These are phyloP conservation scores for Scaptodrosophila latifasciaeformis DNA, from an alignment of 2,888 invertebrate genomes.

Conservation along the genomic window DNA sequence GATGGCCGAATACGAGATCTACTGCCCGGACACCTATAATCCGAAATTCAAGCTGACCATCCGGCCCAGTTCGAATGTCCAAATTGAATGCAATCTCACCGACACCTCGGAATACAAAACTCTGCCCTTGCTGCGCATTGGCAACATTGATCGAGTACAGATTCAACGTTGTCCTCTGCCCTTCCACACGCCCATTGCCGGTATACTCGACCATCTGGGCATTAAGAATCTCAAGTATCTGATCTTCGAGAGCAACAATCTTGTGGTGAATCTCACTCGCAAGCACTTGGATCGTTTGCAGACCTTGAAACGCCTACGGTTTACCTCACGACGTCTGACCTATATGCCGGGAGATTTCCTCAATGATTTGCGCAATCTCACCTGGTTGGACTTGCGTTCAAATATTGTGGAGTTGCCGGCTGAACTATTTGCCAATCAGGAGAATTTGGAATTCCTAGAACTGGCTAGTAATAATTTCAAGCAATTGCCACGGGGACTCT, in stretches of 20 bases:
- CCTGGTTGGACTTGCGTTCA: constrained; percentile 80
- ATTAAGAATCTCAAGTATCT: constrained; percentile 73
- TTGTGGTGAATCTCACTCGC: constrained; percentile 77
- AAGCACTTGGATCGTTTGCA: constrained; percentile 79
- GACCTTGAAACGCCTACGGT: constrained; percentile 77
- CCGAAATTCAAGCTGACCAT: constrained; percentile 70
- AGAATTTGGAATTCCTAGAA: constrained; percentile 79
- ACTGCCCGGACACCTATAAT: constrained; percentile 67
- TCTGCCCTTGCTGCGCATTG: constrained; percentile 69
- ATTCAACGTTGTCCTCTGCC: constrained; percentile 73
- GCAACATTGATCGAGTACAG: constrained; percentile 65
- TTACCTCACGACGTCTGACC: constrained; percentile 80
- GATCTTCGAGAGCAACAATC: constrained; percentile 77
- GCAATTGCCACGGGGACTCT: constrained; percentile 79
- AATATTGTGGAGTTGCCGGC: constrained; percentile 79
- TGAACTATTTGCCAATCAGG: constrained; percentile 78
- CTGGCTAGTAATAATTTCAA: constrained; percentile 81
- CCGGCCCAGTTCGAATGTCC: constrained; percentile 61
- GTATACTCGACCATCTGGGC: constrained; percentile 71
- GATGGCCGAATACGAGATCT: constrained; percentile 69
- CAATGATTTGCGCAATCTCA: constrained; percentile 78
- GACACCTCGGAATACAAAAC: constrained; percentile 64
- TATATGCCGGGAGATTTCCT: constrained; percentile 80
- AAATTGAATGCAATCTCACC: constrained; percentile 70
- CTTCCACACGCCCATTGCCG: constrained; percentile 74